A percentile compares a stretch with the other conserved stretches of the same genome.
Conservation (phyloP, 1,140 invertebrate genomes). For the Streblospio benedicti region DNA sequence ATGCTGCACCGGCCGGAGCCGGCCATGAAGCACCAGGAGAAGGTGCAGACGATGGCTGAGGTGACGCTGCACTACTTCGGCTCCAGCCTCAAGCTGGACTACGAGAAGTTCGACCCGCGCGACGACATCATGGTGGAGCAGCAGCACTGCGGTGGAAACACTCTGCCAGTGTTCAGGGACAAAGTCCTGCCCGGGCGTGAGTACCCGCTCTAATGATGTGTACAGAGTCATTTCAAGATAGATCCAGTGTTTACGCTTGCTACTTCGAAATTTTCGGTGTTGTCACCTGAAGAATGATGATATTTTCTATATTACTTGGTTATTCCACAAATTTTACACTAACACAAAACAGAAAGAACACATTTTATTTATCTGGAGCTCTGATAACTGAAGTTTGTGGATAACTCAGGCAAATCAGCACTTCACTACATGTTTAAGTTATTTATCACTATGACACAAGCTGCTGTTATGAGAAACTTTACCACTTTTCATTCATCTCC, state of each 20-base stretch:
- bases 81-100: conserved; percentile 31
- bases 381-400: too few species aligned
- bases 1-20: conserved; percentile 24
- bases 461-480: too few species aligned
- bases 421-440: too few species aligned
- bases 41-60: conserved; percentile 32
- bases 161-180: conserved; percentile 41
- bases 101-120: conserved; percentile 30
- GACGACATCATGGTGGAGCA: conserved; percentile 44
- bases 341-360: too few species aligned
- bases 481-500: too few species aligned
- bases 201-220: conserved; percentile 10
- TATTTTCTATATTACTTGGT: too few species aligned
- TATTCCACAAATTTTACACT: too few species aligned
- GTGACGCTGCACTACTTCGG: conserved; percentile 45
- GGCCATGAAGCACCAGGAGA: conserved; percentile 30
- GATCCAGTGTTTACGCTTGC: not conserved
- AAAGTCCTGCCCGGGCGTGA: conserved; percentile 36
- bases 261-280: too few species aligned
- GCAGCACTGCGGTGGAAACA: conserved; percentile 48
- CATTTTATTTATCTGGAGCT: too few species aligned
- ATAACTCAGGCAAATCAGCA: too few species aligned
- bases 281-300: too few species aligned
- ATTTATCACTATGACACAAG: too few species aligned
- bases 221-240: not conserved